Base-by-base conservation (phyloP, 2,797 vertebrate species). In the Urocyon cinereoargenteus region DNA sequence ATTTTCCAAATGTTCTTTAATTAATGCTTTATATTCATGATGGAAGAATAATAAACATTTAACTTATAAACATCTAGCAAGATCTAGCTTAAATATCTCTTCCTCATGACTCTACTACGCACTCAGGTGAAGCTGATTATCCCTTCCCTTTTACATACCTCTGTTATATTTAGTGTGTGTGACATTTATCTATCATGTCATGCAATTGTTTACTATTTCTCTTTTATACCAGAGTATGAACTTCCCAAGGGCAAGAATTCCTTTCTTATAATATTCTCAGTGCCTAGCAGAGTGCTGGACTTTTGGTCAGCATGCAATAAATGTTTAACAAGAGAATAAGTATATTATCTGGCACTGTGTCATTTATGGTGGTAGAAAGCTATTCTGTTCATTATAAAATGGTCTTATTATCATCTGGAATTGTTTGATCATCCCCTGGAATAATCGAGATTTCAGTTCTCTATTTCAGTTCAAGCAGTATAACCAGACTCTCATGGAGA, bases 1-100 rank as follows among this genome's bases (percentile, higher is more conserved):
- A 31, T 84, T 92, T 95, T 61, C 66, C 75, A 79, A n/a, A 57
- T 57, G 57, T 78, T 86, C 40, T 36, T 22, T 91, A 90, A 55
- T 45, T 84, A 59, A 77, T 86, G 34, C 77, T 66, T 85, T 34
- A 7, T 83, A 84, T 24, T 86, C 28, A 66, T 40, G 16, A 26
- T 57, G 36, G 36, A 85, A 88, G 45, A 51, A 95, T 94, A 78
- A 15, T 3, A 62, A 49, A 45, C 61, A 66, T 64, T 86, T 62
- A 34, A 34, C 82, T 78, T 86, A 57, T 86, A 92, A 34, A 45
- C 13, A 31, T 86, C 59, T 77, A 51, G 57, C 36, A 89, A 79
- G 45, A 66, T 62, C 18, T 62, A 94, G 45, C 22, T 94, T n/a
- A 55, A 26, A 62, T 36, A 28, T 49, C 9, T 78, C 53, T 75